Percentiles rank a stretch among this genome's conserved stretches.
Conservation (phyloP, 2,888 invertebrate species). For the Nematopogon swammerdamellus region DNA sequence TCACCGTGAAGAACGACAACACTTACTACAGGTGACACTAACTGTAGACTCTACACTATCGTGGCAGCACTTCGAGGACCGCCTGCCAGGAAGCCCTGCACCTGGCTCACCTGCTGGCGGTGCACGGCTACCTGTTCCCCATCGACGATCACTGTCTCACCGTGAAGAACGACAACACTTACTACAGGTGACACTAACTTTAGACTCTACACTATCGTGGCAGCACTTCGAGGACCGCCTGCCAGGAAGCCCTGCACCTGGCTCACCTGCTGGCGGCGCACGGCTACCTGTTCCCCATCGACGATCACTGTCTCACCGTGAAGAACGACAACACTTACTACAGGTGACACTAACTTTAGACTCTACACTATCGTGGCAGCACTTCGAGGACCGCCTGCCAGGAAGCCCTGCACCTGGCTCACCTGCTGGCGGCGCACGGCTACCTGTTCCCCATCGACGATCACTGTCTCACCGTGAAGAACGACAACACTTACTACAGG, state of each 20-base stretch:
- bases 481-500: slow-evolving; percentile 96
- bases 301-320: slow-evolving; percentile 95
- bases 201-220: slow-evolving; percentile 68
- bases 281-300: slow-evolving; percentile 98
- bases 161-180: slow-evolving; percentile 96
- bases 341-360: no score
- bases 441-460: slow-evolving; percentile 99
- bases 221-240: slow-evolving; percentile 82
- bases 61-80: slow-evolving; percentile 86
- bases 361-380: no score
- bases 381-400: slow-evolving; percentile 79
- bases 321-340: slow-evolving; percentile 98
- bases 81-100: slow-evolving; percentile 86
- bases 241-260: slow-evolving; percentile 89
- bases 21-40: slow-evolving; percentile 91
- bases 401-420: slow-evolving; percentile 93
- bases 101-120: slow-evolving; percentile 89
- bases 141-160: slow-evolving; percentile 97
- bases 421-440: slow-evolving; percentile 93
- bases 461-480: slow-evolving; percentile 94
- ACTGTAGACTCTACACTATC: slow-evolving; percentile 64
- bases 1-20: slow-evolving; percentile 96
- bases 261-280: slow-evolving; percentile 94
- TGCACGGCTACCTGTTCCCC: slow-evolving; percentile 98
- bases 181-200: slow-evolving; percentile 85